phyloP scores from a whole-genome alignment of 1,140 invertebrate genomes.

The Pseudomyrmex sp. region DNA sequence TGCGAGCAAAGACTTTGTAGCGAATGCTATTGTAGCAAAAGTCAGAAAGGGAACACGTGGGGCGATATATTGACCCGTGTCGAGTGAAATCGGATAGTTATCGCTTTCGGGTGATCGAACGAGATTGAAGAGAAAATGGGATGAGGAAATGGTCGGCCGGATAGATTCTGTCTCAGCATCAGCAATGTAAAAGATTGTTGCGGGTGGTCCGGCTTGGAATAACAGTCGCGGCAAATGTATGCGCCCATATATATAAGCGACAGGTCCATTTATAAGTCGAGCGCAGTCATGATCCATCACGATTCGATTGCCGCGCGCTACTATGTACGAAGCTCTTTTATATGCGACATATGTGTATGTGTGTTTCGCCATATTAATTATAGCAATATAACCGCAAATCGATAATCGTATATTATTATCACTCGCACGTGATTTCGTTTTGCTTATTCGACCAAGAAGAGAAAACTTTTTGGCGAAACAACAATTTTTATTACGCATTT shows the following conservation, averaged over 20 bases:
- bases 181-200: constrained; percentile 64
- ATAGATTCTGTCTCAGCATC: constrained; percentile 43
- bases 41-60: constrained; percentile 19
- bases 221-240: constrained; percentile 71
- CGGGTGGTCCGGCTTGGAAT: constrained; percentile 75
- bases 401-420: constrained; percentile 30
- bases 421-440: background rate
- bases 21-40: constrained; percentile 35
- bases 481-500: too few species aligned
- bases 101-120: constrained; percentile 41
- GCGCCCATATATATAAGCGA: constrained; percentile 69
- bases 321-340: constrained; percentile 17
- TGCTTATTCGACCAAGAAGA: background rate
- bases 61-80: constrained; percentile 27
- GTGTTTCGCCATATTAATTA: constrained; percentile 32
- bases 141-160: constrained; percentile 16
- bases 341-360: background rate
- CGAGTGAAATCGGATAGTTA: constrained; percentile 45
- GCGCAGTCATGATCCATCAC: constrained; percentile 59
- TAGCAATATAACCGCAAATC: constrained; percentile 4
- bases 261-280: constrained; percentile 76
- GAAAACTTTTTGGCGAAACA: too few species aligned
- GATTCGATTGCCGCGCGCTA: constrained; percentile 24
- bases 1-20: constrained; percentile 27
- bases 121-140: constrained; percentile 46